Base-by-base conservation (phyloP, 2,888 invertebrate species). In the Tinea pellionella region DNA sequence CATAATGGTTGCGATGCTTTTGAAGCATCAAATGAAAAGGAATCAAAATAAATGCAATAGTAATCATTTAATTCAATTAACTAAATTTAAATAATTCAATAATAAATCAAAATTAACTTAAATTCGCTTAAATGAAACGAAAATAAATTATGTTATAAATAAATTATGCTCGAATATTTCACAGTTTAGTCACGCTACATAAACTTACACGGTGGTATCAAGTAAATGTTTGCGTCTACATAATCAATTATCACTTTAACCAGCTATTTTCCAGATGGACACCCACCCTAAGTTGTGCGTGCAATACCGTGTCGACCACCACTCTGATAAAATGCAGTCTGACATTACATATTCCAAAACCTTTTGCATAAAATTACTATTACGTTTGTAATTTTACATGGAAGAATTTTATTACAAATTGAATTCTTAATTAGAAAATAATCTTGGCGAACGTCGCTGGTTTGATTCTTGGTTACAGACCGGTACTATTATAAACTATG, bases 301-400 rank as follows among this genome's bases (percentile, higher is more conserved):
- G 56, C 61, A 42, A 59, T 59, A 53, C 51, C 62, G 59, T 62
- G 59, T 60, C 62, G 58, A 15, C n/a, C 60, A 60, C 37, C n/a
- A 24, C 24, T 24, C 24, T 2, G 2, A 37, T 12, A 2, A 37
- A 37, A 37, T 9, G 37, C 37, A 37, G 9, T 12, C 37, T 37
- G 37, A 37, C 9, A 37, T 37, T 9, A 37, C 37, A 37, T n/a
- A 37, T 37, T 37, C 2, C 37, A 37, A 37, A 37, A 37, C 37
- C 37, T 12, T 9, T 37, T 9, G 37, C 37, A 37, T 37, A 37
- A 37, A 37, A 37, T 37, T 37, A 37, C 9, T 37, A 9, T 37
- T 6, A 37, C 37, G 9, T 30, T 7, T 30, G 30, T n/a, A n/a
- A n/a, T n/a, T n/a, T n/a, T n/a, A 30, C 30, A 30, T 30, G 9